Evolutionary conservation across 2,113 vertebrate genomes (phyloP).

Genomic region (Damaliscus lunatus): DNA sequence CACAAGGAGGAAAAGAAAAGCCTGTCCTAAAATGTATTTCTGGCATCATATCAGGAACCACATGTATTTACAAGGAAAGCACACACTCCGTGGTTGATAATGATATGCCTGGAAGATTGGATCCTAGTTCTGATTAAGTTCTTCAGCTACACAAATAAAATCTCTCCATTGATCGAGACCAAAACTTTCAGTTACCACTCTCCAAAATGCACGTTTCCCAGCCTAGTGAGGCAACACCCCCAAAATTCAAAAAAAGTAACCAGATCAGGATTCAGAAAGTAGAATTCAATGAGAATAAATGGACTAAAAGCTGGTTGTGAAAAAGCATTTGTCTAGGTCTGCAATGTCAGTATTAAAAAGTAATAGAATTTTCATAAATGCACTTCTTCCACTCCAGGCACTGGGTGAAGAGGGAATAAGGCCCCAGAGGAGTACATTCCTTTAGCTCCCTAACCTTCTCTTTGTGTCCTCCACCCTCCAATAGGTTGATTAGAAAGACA

Average conservation of each 20-base stretch:
- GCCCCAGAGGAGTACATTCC: accelerated
- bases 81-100: conserved; percentile 65
- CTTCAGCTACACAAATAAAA: conserved; percentile 1
- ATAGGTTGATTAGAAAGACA: conserved; percentile 3
- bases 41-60: conserved; percentile 66
- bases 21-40: conserved; percentile 64
- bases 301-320: background rate
- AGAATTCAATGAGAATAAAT: background rate
- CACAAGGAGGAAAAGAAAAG: conserved; percentile 70
- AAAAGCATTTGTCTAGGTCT: background rate
- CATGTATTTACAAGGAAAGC: conserved; percentile 77
- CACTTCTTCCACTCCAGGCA: background rate
- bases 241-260: background rate
- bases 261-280: conserved; percentile 8
- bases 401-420: background rate
- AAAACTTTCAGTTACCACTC: conserved; percentile 10
- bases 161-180: background rate
- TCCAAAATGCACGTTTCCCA: conserved; percentile 16
- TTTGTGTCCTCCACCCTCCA: background rate
- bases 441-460: background rate
- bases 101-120: conserved; percentile 69
- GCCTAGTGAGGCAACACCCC: background rate
- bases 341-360: background rate
- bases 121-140: background rate
- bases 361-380: background rate